Evolutionary conservation across 30 jellyfish, hydroid and myxozoan genomes (phyloP).

Genomic region (Aurelia aurita complex sp. Pacific): DNA sequence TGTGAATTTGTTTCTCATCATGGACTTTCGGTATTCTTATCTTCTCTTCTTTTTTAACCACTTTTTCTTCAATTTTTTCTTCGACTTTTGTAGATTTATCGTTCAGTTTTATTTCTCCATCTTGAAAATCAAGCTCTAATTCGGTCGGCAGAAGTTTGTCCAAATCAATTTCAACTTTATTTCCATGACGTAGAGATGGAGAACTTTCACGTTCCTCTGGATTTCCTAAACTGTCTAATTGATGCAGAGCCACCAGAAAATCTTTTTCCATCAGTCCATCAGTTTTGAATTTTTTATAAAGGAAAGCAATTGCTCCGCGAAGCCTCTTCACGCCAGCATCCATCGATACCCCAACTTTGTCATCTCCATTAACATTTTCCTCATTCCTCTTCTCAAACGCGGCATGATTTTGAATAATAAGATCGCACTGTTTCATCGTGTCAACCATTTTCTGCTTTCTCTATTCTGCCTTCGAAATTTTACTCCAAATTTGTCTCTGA

Average conservation of each 20-base stretch:
- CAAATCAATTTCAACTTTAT: slow-evolving; percentile 16
- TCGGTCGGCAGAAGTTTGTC: slow-evolving; percentile 46
- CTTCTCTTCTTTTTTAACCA: background rate
- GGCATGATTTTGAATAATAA: slow-evolving; percentile 17
- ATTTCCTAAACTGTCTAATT: background rate
- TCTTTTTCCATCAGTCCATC: slow-evolving; percentile 20
- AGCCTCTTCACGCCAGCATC: background rate
- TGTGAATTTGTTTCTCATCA: slow-evolving; percentile 28
- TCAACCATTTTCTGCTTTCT: background rate
- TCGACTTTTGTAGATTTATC: slow-evolving; percentile 2
- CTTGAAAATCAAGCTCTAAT: slow-evolving; percentile 54
- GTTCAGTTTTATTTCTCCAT: slow-evolving; percentile 36
- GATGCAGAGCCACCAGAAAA: slow-evolving; percentile 7
- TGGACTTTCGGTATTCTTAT: background rate
- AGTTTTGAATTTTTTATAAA: slow-evolving; percentile 36
- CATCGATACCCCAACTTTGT: background rate
- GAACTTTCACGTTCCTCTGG: slow-evolving; percentile 15
- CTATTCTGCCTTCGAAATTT: background rate
- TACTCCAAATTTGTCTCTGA: background rate
- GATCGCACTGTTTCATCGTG: background rate
- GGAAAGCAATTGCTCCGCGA: background rate
- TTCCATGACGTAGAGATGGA: background rate
- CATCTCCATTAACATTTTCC: background rate
- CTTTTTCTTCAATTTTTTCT: slow-evolving; percentile 8
- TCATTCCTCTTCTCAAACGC: slow-evolving; percentile 1